Base-by-base conservation (phyloP, 2,113 vertebrate species). In the Octodon degus region DNA sequence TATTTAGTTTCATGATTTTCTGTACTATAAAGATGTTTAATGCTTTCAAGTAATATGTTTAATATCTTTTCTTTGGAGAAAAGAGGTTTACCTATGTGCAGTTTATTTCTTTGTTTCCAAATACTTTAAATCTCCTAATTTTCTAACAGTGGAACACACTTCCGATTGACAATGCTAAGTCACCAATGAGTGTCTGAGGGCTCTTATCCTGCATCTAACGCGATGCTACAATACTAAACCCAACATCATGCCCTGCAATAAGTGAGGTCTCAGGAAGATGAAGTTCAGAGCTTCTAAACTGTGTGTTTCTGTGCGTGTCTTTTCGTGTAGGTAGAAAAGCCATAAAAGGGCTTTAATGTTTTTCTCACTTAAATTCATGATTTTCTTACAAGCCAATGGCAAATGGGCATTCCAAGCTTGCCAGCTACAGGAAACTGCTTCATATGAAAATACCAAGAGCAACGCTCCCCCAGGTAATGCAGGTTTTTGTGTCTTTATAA, bases 101-200 rank as follows among this genome's bases (percentile, higher is more conserved):
- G 93, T 60, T 79, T 70, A 58, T 86, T 83, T 93, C 5, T 53
- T 85, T 65, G 19, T 85, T 96, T 83, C 37, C 37, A 91, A 7
- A 77, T 40, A 43, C 3, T 60, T 58, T 88, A 82, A 67, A 32
- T 3, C 1, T 58, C 77, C 70, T n/a, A 53, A n/a, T 74, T 96
- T 86, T 89, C 16, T 43, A 58, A 10, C 87, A 67, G 67, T 8
- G 67, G 12, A 67, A 47, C 53, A 62, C 37, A 58, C 3, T 81
- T 96, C 50, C 43, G 32, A 89, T 5, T 63, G 19, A 40, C 27
- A 2, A 77, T 80, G 90, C 7, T 85, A 55, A 89, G 70, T 84
- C 55, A 67, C 30, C 7, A 27, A 7, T 43, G 67, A 72, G 17
- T 43, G 63, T 10, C 63, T 24, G 25, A 89, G 14, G 87, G 58